Conservation (phyloP, 2,113 vertebrate genomes). For the Cyphomyrus discorhynchus region DNA sequence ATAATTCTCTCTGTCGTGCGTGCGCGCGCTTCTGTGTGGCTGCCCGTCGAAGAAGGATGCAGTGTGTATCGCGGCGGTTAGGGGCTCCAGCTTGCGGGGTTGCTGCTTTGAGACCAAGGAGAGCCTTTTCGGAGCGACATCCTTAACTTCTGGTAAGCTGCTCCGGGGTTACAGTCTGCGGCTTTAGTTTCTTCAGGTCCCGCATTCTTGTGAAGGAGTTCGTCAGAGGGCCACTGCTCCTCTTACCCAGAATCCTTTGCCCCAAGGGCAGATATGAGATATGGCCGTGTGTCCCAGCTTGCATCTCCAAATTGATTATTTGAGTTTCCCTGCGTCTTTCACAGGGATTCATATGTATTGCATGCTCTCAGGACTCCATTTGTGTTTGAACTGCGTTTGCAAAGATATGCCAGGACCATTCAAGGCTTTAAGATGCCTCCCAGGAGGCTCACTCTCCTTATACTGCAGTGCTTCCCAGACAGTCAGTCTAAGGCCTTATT, state of each 20-base stretch:
- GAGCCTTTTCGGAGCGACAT: not conserved
- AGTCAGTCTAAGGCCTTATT: not conserved
- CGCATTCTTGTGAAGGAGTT: not conserved
- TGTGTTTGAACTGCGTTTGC: not conserved
- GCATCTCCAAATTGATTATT: not conserved
- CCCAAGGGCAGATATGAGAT: not conserved
- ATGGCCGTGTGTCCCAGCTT: not conserved
- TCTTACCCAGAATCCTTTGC: conserved; percentile 4
- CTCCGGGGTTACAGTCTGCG: not conserved
- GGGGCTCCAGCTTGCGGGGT: not conserved
- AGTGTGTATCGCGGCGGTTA: not conserved
- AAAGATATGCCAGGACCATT: not conserved
- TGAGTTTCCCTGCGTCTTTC: not conserved
- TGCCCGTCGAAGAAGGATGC: not conserved
- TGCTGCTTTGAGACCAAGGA: not conserved
- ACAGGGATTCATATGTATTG: not conserved
- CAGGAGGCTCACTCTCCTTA: not conserved
- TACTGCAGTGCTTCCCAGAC: not conserved
- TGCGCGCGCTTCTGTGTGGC: not conserved
- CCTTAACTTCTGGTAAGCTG: not conserved
- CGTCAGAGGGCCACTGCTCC: not conserved
- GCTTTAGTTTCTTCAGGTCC: not conserved
- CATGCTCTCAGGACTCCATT: not conserved
- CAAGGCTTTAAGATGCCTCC: not conserved
- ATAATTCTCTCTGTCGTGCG: not conserved